These are phyloP conservation scores for Panopea generosa DNA, from an alignment of 2,888 invertebrate genomes.

Conservation along the genomic window DNA sequence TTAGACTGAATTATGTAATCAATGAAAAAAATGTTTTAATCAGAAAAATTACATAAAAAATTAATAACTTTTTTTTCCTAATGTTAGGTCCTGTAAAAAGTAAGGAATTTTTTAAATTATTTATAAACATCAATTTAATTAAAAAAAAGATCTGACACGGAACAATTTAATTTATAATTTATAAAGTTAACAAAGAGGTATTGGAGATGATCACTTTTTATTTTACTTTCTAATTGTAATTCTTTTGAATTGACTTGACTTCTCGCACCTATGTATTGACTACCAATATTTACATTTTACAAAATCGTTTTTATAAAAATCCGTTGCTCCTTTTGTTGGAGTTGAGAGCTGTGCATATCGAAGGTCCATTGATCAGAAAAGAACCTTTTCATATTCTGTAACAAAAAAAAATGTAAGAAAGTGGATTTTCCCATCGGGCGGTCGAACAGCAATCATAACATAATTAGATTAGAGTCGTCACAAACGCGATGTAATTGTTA, in stretches of 20 bases:
- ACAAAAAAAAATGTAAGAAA: conserved; percentile 55
- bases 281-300: conserved; percentile 45
- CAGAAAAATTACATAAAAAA: too few relatives aligned
- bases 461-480: conserved; percentile 59
- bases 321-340: conserved; percentile 11
- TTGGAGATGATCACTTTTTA: conserved; percentile 14
- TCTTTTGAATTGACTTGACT: conserved; percentile 42
- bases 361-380: conserved; percentile 52
- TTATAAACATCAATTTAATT: too few relatives aligned
- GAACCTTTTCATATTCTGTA: conserved; percentile 32
- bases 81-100: too few relatives aligned
- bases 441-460: conserved; percentile 45
- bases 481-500: conserved; percentile 50
- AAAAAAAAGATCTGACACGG: too few relatives aligned
- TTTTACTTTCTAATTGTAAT: conserved; percentile 41
- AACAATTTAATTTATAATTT: too few relatives aligned
- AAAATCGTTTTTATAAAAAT: conserved; percentile 11
- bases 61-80: too few relatives aligned
- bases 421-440: conserved; percentile 45
- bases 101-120: too few relatives aligned
- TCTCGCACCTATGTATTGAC: conserved; percentile 49
- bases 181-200: too few relatives aligned
- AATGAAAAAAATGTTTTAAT: too few relatives aligned
- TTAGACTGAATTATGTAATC: too few relatives aligned
- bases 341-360: conserved; percentile 32